Evolutionary conservation across 2,113 vertebrate genomes (phyloP).

Genomic region (Myrmecophaga tridactyla): DNA sequence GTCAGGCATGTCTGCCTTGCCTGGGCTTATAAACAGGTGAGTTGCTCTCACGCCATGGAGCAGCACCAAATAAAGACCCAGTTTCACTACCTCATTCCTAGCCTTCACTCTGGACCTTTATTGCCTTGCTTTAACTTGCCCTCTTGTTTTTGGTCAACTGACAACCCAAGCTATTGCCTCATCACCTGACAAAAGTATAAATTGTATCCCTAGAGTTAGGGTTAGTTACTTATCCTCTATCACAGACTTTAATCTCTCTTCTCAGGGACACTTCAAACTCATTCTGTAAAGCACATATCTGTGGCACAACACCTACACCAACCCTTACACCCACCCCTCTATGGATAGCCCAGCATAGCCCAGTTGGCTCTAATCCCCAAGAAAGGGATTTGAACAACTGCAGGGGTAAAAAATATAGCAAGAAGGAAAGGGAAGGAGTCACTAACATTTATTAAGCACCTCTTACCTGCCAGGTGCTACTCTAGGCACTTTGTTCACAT

Average conservation of each 20-base stretch:
- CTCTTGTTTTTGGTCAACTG: background rate
- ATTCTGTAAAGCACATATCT: background rate
- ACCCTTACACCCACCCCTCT: background rate
- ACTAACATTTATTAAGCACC: background rate
- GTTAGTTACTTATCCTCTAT: background rate
- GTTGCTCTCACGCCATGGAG: background rate
- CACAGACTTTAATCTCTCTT: background rate
- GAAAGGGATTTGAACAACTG: background rate
- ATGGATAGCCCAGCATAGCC: background rate
- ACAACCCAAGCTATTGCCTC: background rate
- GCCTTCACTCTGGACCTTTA: background rate
- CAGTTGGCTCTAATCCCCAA: background rate
- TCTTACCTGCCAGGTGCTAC: background rate
- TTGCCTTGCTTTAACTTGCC: background rate
- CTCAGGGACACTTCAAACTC: background rate
- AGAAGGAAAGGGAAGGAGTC: background rate
- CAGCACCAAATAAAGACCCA: background rate
- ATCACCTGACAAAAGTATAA: no score
- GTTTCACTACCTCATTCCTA: background rate
- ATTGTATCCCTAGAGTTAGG: background rate
- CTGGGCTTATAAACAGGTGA: background rate
- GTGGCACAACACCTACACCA: background rate
- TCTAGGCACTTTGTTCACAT: background rate
- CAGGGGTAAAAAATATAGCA: background rate
- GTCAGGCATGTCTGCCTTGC: background rate